Percentiles rank a stretch among this genome's conserved stretches.
Evolutionary conservation across 1,140 invertebrate genomes (phyloP).

Genomic region (Zophobas atratus): DNA sequence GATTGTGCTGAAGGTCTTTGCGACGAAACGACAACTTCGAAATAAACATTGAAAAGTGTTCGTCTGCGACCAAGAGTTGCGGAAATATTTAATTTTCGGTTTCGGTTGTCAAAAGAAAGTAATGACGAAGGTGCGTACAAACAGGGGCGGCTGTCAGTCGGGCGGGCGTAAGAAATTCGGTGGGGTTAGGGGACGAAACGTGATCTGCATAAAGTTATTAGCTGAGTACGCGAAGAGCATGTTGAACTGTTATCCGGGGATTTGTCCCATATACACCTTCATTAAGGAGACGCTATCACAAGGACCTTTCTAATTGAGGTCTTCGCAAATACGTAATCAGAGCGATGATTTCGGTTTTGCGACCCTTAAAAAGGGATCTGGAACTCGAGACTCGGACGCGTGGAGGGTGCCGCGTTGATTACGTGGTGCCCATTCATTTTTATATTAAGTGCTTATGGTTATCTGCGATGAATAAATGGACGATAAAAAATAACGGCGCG

Average conservation of each 20-base stretch:
- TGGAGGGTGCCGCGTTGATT: background rate
- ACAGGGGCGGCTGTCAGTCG: slow-evolving; percentile 43
- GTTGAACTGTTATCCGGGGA: slow-evolving; percentile 53
- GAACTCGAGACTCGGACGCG: slow-evolving; percentile 8
- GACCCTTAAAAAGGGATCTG: slow-evolving; percentile 30
- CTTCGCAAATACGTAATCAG: slow-evolving; percentile 54
- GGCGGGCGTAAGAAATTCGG: slow-evolving; percentile 11
- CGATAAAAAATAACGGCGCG: slow-evolving; percentile 38
- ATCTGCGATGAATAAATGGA: slow-evolving; percentile 22
- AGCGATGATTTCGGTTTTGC: slow-evolving; percentile 47
- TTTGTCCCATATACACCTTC: slow-evolving; percentile 54
- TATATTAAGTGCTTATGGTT: slow-evolving; percentile 34
- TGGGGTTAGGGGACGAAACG: slow-evolving; percentile 36
- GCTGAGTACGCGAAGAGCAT: slow-evolving; percentile 48
- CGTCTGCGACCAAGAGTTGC: background rate
- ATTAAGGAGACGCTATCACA: slow-evolving; percentile 50
- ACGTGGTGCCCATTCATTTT: slow-evolving; percentile 16
- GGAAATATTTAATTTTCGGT: background rate
- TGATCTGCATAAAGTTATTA: slow-evolving; percentile 49
- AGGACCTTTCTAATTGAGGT: slow-evolving; percentile 54
- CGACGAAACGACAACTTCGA: no score
- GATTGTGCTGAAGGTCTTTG: no score
- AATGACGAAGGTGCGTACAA: slow-evolving; percentile 5
- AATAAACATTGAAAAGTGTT: no score
- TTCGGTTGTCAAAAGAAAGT: slow-evolving; percentile 1